Base-by-base conservation (phyloP, 2,888 invertebrate species). In the Ferrisia virgata region DNA sequence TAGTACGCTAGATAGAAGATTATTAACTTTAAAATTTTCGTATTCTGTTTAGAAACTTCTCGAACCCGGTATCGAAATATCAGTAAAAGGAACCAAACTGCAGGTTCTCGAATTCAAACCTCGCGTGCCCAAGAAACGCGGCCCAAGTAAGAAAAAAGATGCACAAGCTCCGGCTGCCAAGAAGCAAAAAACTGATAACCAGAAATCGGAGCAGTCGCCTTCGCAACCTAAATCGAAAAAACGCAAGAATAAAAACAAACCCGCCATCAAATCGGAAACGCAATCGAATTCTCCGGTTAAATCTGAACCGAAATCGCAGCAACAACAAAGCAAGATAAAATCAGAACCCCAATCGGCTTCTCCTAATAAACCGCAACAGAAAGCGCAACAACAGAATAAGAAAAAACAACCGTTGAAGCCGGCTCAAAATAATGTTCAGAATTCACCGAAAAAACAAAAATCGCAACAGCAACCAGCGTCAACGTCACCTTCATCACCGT, bases 11-110 rank as follows among this genome's bases (percentile, higher is more conserved):
- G n/a, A n/a, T n/a, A n/a, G n/a, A n/a, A n/a, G 9, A 28, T 31
- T 36, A 36, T 39, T 8, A 22, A 22, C 13, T 36, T 39, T 8
- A n/a, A 9, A 64, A 15, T 13, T 6, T 9, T 18, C 2, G 6
- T 64, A 36, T 22, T 81, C 2, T 81, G 15, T 22, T 18, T 31
- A 82, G 82, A 82, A 82, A 82, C 36, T 64, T 22, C 40, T 82
- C 11, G 40, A 47, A 28, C 25, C 58, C 5, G 43, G 43, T n/a
- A 28, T 4, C 1, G 22, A 36, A 9, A 15, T 82, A 4, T 25
- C 69, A 0, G 13, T 82, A 2, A 69, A 82, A 8, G 72, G 72
- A 39, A 82, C 69, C 9, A 39, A 39, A n/a, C 9, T 82, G 2
- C 11, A 39, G 36, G 31, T 40, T 25, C 4, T 25, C 6, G 39